These are phyloP conservation scores for Butorides virescens DNA, from an alignment of 2,113 vertebrate genomes.

Conservation along the genomic window DNA sequence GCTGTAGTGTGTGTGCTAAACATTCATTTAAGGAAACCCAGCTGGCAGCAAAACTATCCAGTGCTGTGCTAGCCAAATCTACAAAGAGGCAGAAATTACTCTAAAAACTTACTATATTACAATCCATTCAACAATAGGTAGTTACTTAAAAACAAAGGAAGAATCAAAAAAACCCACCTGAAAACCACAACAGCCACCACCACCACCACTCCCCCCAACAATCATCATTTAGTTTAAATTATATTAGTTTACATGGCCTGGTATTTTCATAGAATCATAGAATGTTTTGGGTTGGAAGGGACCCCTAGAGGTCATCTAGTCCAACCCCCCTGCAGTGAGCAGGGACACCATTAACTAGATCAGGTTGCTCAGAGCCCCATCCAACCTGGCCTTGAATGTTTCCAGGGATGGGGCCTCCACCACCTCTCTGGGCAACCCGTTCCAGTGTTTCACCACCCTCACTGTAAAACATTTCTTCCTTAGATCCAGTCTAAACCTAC, in stretches of 20 bases:
- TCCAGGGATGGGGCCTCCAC: too few relatives aligned
- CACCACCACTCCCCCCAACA: not conserved
- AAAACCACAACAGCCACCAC: not conserved
- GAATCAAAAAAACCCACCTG: fast-evolving
- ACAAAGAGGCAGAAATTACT: not conserved
- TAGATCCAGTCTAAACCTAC: too few relatives aligned
- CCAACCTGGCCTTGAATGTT: too few relatives aligned
- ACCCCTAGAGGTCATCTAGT: too few relatives aligned
- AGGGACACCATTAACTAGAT: too few relatives aligned
- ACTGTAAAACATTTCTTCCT: too few relatives aligned
- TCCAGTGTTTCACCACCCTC: too few relatives aligned
- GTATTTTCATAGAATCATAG: not conserved
- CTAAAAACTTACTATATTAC: not conserved
- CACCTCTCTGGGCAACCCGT: too few relatives aligned
- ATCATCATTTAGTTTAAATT: not conserved
- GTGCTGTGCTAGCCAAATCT: not conserved
- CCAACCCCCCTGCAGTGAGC: too few relatives aligned
- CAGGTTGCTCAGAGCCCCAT: too few relatives aligned
- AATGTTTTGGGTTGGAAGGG: too few relatives aligned
- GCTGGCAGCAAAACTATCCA: not conserved
- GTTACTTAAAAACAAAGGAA: not conserved
- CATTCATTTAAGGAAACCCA: not conserved
- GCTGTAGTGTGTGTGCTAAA: not conserved
- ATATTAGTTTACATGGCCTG: not conserved
- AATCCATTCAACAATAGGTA: not conserved